Evolutionary conservation across 2,113 vertebrate genomes (phyloP).

Genomic region (Reinhardtius hippoglossoides): DNA sequence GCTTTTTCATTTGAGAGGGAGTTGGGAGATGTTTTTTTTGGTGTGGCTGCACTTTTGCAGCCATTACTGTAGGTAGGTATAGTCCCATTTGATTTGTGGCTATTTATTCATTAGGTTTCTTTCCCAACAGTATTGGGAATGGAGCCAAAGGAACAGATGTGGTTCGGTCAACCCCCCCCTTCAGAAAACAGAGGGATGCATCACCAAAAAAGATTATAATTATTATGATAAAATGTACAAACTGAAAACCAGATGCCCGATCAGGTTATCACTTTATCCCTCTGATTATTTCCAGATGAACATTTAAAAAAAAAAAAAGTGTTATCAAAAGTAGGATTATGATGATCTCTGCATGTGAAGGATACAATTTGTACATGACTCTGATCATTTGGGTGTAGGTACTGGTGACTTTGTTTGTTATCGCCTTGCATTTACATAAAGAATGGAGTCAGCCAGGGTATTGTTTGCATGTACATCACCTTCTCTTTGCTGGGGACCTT

Average conservation of each 20-base stretch:
- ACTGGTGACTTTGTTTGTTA: neutral
- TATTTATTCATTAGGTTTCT: constrained; percentile 19
- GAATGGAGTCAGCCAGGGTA: neutral
- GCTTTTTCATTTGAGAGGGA: constrained; percentile 35
- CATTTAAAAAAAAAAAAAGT: neutral
- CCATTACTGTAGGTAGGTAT: neutral
- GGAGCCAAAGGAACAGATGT: neutral
- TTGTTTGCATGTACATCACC: neutral
- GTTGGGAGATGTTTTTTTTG: constrained; percentile 13
- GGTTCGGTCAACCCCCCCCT: neutral
- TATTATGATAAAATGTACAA: neutral
- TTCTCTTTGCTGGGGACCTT: neutral
- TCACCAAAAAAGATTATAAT: neutral
- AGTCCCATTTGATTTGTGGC: neutral
- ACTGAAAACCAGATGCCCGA: neutral
- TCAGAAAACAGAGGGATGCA: neutral
- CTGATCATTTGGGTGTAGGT: neutral
- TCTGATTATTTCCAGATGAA: neutral
- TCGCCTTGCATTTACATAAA: constrained; percentile 11
- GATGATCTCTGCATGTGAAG: neutral
- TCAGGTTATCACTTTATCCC: neutral
- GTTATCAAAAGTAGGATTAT: neutral
- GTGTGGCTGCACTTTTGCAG: neutral
- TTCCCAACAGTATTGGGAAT: neutral
- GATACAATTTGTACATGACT: neutral